Conservation (phyloP, 2,113 vertebrate species). For the Symphodus melops region DNA sequence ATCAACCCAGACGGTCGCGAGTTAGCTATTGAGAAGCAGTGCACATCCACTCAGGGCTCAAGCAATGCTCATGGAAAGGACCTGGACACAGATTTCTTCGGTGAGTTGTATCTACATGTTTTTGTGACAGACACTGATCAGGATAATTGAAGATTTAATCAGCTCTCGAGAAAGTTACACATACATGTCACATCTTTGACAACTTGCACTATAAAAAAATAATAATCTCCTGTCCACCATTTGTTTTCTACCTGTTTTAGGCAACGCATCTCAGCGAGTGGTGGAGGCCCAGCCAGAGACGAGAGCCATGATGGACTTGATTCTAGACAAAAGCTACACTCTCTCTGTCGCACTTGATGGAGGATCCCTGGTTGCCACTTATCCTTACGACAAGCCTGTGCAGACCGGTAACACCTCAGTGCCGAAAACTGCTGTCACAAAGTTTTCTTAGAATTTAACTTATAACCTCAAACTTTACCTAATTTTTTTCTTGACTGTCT, state of each 20-base stretch:
- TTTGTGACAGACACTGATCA: not conserved
- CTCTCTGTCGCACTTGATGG: conserved; percentile 95
- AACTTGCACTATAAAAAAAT: not conserved
- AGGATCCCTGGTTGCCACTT: conserved; percentile 92
- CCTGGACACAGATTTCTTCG: conserved; percentile 93
- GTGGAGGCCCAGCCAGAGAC: conserved; percentile 89
- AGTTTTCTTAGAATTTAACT: no score
- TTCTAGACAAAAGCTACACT: conserved; percentile 88
- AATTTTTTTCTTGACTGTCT: no score
- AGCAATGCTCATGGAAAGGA: conserved; percentile 89
- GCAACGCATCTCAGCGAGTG: conserved; percentile 87
- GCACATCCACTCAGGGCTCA: conserved; percentile 85
- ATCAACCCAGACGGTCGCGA: conserved; percentile 96
- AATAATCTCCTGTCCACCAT: not conserved
- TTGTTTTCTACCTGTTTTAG: conserved; percentile 67
- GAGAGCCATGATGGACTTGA: conserved; percentile 91
- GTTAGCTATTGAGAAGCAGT: conserved; percentile 89
- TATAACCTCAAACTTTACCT: no score
- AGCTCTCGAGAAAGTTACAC: not conserved
- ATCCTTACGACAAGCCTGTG: conserved; percentile 93
- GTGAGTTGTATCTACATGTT: conserved; percentile 76
- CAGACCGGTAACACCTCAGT: conserved; percentile 86
- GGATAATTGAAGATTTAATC: not conserved
- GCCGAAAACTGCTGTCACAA: not conserved
- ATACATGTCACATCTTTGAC: not conserved